Base-by-base conservation (phyloP, 2,113 vertebrate genomes). In the Saccopteryx bilineata region DNA sequence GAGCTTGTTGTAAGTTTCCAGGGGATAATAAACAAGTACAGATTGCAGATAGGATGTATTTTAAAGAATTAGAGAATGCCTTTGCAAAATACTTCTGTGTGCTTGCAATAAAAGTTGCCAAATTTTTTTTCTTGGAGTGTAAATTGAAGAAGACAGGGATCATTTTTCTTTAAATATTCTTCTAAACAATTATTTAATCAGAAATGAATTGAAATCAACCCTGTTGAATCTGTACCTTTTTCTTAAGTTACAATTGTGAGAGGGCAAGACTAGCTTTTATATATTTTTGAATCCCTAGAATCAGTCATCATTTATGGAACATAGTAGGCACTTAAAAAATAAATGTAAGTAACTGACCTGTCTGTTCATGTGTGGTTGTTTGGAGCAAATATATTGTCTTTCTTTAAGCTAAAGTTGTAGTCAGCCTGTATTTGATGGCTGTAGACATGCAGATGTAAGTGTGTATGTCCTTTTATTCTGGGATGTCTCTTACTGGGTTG, bases 1-100 rank as follows among this genome's bases (percentile, higher is more conserved):
- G 96, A 95, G 63, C 33, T 52, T 96, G 5, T 12, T 90, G 90
- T 18, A 78, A 82, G 31, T 97, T 98, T 69, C 96, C 80, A 50
- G 97, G 33, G 94, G 87, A 24, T 52, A 92, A 97, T 96, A 97
- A 93, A 60, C 18, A 97, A 96, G 39, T 96, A 84, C 60, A 93
- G 71, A 95, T 54, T 68, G 48, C 52, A 98, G 94, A 90, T 92
- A 80, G 23, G 78, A 94, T 96, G 95, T 48, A 95, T 85, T 97
- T 97, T 91, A 94, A 98, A 95, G 68, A 97, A 94, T 79, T 94
- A 98, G 95, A 87, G 19, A 80, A 83, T 87, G 15, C 0, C 69
- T 80, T 96, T 90, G 71, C 19, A 92, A 87, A 90, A 50, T 72
- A 28, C 50, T 86, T 93, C 81, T 50, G 54, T 26, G 69, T 61